Conservation (phyloP, 2,888 invertebrate genomes). For the Biston betularia region DNA sequence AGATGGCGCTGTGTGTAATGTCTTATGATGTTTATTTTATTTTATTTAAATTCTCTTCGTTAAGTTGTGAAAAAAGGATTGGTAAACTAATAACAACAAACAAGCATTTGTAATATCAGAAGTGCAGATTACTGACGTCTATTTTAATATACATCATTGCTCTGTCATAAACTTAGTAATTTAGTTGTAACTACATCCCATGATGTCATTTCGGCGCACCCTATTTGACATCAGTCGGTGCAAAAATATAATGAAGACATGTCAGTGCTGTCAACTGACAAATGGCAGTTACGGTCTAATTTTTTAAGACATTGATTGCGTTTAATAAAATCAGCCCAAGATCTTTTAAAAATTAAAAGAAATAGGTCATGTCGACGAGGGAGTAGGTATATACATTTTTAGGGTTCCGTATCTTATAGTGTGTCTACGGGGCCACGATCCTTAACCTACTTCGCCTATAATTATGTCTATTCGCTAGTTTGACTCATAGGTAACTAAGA, state of each 20-base stretch:
- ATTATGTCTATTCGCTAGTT: no score
- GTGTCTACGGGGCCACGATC: no score
- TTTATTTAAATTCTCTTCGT: no score
- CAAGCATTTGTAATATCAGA: not conserved
- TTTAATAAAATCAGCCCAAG: constrained; percentile 21
- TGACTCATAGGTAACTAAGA: no score
- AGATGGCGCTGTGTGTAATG: no score
- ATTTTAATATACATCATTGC: constrained; percentile 16
- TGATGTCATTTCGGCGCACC: constrained; percentile 44
- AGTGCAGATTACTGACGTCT: not conserved
- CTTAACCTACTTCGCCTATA: no score
- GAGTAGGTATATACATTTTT: constrained; percentile 6
- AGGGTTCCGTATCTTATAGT: not conserved
- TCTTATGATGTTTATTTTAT: no score
- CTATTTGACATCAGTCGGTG: constrained; percentile 40
- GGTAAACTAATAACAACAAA: no score
- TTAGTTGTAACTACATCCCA: constrained; percentile 31
- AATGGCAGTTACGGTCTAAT: constrained; percentile 30
- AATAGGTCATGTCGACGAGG: constrained; percentile 32
- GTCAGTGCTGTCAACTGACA: constrained; percentile 36
- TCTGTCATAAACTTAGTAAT: constrained; percentile 30
- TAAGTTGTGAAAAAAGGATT: no score
- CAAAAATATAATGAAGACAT: constrained; percentile 55
- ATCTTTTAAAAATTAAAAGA: constrained; percentile 33
- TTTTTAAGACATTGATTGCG: constrained; percentile 32